Evolutionary conservation across 2,797 vertebrate species (phyloP), one percentile per base, ranked within the genome.

Genomic region (Monodelphis domestica): DNA sequence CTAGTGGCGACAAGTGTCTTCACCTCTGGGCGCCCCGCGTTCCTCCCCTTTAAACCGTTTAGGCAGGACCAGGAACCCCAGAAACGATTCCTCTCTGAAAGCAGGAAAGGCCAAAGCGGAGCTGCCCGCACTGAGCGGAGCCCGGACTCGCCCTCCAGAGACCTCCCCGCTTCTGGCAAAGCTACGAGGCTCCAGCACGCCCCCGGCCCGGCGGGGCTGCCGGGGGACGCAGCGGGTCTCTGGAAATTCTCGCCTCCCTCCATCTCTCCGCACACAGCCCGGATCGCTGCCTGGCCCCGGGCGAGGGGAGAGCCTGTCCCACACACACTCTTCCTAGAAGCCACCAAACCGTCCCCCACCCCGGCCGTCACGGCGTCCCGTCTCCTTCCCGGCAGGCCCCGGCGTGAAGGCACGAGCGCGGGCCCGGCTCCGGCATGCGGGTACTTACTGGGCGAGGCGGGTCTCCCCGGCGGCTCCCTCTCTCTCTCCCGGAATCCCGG

Each of bases 401-500:
- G 45, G 0, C 78, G 3, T n/a, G n/a, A n/a, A n/a, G n/a, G n/a
- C n/a, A n/a, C n/a, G 94, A 45, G 15, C 95, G 90, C 84, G 59
- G 97, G 94, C 95, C 97, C 95, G 87, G 95, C 92, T 30, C 95
- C 96, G 95, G 15, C 38, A 38, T 3, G n/a, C 17, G n/a, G 9
- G 94, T 98, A 98, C 98, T 98, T 97, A 98, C 98, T 96, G 54
- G 53, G 93, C 90, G 15, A 63, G 94, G 94, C 97, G 95, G 97
- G 88, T 93, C 96, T 88, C 90, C 96, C 54, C 87, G 55, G 90
- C 92, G 38, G 95, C 33, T 91, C 90, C 89, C 92, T 90, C 94
- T 89, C 54, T 15, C 95, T 89, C 95, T 97, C 97, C 94, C 97
- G 96, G 51, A 9, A 96, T 97, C 70, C 70, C 88, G 96, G 54